Evolutionary conservation across 37 sponge, comb jelly and placozoan genomes (phyloP).

Genomic region (Ianthella basta): DNA sequence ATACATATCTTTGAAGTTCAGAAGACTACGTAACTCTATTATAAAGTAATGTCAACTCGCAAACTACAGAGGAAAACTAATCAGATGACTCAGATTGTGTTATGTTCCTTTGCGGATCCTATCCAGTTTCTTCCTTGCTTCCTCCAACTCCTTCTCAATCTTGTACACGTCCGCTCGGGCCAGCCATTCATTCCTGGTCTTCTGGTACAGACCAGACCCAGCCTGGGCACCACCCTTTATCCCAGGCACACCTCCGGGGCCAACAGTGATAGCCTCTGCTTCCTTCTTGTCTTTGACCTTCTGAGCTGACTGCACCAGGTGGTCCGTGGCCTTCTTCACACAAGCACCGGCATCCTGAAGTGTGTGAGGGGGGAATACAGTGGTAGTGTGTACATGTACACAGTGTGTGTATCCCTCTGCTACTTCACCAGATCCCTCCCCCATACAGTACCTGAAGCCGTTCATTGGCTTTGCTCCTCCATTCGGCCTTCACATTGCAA

Average conservation of each 20-base stretch:
- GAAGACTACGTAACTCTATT: no score
- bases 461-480: constrained; percentile 35
- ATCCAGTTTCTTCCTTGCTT: constrained; percentile 1
- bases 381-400: no score
- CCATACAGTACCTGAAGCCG: constrained; percentile 63
- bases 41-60: no score
- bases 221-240: constrained; percentile 13
- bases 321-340: constrained; percentile 26
- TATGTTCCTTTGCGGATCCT: constrained; percentile 6
- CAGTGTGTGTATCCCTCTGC: no score
- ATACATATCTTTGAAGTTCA: no score
- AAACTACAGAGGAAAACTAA: no score
- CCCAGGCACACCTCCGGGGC: constrained; percentile 22
- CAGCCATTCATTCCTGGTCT: constrained; percentile 23
- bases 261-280: constrained; percentile 2
- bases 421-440: no score
- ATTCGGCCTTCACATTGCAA: constrained; percentile 65
- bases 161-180: constrained; percentile 31
- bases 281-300: constrained; percentile 18
- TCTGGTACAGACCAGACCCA: constrained; percentile 16
- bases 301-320: constrained; percentile 32
- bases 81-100: no score
- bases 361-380: no score
- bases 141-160: constrained; percentile 28
- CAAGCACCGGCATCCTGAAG: constrained; percentile 17